Base-by-base conservation (phyloP, 2,888 invertebrate genomes). In the Drosophila ustulata region DNA sequence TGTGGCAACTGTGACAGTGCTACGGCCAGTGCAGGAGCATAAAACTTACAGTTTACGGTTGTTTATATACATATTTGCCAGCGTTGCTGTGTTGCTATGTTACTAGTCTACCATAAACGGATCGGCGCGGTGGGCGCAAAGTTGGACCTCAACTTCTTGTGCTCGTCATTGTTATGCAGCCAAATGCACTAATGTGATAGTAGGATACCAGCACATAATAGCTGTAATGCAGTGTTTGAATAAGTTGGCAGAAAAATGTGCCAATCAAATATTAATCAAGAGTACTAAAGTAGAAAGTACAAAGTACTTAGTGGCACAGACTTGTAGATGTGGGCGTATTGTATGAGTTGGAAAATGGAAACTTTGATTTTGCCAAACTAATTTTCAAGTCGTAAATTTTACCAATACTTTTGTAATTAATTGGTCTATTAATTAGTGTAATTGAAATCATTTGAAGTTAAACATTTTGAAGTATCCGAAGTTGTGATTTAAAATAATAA, bases 101-200 rank as follows among this genome's bases (percentile, higher is more conserved):
- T 32, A 4, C 18, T 32, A 46, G 46, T 37, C 43, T 56, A 18
- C 18, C 18, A 18, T 18, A 61, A 68, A 23, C 71, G 64, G 72
- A 50, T 30, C 34, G 63, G 30, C 53, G 53, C 52, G 32, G 34
- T 11, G n/a, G 41, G 13, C 13, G 47, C 51, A 30, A 72, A 56
- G 47, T 77, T 71, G 58, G 37, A 63, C 66, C 59, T 56, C 45
- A 59, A 55, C 32, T 43, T 43, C 52, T 58, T 61, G 30, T 37
- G 46, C 65, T 46, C 66, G 63, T 65, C 75, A 66, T 79, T 82
- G 71, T 75, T 71, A 64, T 72, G 76, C 73, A 68, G 50, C 62
- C 67, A 65, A 81, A 80, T 75, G 80, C 71, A 79, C 75, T 79
- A 76, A 79, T 75, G 71, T 68, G 49, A 52, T 46, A 75, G 55